phyloP scores from a whole-genome alignment of 2,113 vertebrate species.

The Peromyscus leucopus region DNA sequence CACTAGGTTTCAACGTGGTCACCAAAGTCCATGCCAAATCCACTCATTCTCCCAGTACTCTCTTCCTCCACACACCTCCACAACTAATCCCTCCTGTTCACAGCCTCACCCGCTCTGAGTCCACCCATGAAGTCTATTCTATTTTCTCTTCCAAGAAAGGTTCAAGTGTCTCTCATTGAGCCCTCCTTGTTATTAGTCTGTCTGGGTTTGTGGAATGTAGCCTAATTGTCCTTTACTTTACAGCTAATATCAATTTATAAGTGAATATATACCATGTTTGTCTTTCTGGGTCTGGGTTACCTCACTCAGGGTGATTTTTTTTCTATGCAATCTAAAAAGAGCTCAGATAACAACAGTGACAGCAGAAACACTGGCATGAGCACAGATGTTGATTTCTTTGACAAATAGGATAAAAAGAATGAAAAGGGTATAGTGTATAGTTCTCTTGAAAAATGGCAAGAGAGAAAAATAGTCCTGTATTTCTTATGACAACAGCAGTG shows the following conservation, averaged over 20 bases:
- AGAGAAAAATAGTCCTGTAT: neutral
- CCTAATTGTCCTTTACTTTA: neutral
- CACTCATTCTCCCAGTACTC: neutral
- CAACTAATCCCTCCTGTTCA: neutral
- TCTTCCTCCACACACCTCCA: neutral
- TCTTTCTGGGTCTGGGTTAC: neutral
- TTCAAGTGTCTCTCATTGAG: neutral
- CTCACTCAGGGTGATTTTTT: neutral
- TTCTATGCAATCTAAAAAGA: neutral
- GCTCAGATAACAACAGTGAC: neutral
- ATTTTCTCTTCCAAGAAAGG: neutral
- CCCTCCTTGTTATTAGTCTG: neutral
- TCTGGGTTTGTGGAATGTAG: neutral
- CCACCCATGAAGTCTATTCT: accelerated
- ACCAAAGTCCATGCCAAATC: neutral
- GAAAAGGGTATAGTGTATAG: neutral
- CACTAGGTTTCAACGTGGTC: neutral
- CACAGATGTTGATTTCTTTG: neutral
- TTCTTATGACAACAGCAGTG: neutral
- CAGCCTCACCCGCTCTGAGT: neutral
- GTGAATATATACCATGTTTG: neutral
- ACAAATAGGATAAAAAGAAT: neutral
- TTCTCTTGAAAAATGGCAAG: conserved; percentile 18
- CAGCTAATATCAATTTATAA: neutral
- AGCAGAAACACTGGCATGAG: neutral